Evolutionary conservation across 1,140 invertebrate species (phyloP).

Genomic region (Solen grandis): DNA sequence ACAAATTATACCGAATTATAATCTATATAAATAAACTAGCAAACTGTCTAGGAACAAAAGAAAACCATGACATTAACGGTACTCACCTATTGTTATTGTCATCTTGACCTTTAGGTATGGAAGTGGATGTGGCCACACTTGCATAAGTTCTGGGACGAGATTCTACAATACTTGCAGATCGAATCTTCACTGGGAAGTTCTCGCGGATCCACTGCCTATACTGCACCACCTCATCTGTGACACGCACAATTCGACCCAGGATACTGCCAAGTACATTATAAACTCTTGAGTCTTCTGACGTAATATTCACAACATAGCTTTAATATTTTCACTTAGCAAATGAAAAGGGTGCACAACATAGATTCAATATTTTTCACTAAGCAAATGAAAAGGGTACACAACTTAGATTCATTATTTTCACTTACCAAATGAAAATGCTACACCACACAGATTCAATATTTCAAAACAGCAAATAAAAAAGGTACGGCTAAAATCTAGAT

Average conservation of each 20-base stretch:
- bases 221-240: constrained; percentile 96
- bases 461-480: no score
- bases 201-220: constrained; percentile 86
- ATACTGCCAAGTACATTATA: constrained; percentile 81
- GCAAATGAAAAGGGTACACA: not conserved
- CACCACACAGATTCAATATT: no score
- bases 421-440: no score
- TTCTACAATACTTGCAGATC: constrained; percentile 14
- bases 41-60: no score
- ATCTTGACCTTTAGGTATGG: constrained; percentile 28
- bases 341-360: not conserved
- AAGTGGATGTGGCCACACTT: constrained; percentile 64
- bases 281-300: constrained; percentile 7
- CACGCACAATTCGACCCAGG: constrained; percentile 93
- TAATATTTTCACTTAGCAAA: not conserved
- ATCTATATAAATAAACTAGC: no score
- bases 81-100: constrained; percentile 39
- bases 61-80: no score
- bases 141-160: constrained; percentile 63
- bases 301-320: not conserved
- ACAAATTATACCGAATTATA: no score
- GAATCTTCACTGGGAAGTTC: constrained; percentile 60
- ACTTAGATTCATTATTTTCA: not conserved
- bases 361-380: not conserved
- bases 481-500: no score